phyloP scores from a whole-genome alignment of 2,888 invertebrate genomes.

The Athalia rosae region DNA sequence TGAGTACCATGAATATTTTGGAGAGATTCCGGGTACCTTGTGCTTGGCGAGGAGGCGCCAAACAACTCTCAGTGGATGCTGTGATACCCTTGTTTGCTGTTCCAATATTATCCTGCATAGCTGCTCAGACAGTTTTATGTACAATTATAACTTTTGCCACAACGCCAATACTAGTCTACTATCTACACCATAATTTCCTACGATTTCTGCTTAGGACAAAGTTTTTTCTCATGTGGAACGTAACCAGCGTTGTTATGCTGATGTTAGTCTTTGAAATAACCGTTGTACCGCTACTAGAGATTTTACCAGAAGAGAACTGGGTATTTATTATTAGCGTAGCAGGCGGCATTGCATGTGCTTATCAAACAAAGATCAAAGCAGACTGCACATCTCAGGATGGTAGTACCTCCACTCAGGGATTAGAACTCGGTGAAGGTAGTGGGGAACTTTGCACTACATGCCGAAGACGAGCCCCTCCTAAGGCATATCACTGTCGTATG shows the following conservation, averaged over 20 bases:
- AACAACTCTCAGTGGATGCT: constrained; percentile 70
- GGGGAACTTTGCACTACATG: constrained; percentile 78
- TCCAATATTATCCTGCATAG: constrained; percentile 66
- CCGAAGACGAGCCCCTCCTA: constrained; percentile 78
- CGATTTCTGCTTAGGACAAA: constrained; percentile 76
- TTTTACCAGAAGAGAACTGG: constrained; percentile 81
- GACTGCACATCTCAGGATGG: constrained; percentile 61
- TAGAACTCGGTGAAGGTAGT: constrained; percentile 66
- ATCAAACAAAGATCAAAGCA: constrained; percentile 67
- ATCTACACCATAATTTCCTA: constrained; percentile 68
- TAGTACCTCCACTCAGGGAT: constrained; percentile 55
- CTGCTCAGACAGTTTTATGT: constrained; percentile 67
- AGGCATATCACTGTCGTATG: constrained; percentile 87
- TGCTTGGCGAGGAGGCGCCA: constrained; percentile 67
- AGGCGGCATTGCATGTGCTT: constrained; percentile 73
- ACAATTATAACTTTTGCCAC: constrained; percentile 65
- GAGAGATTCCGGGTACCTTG: constrained; percentile 61
- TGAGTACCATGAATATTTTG: constrained; percentile 59
- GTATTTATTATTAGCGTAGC: constrained; percentile 75
- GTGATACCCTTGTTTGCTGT: constrained; percentile 68
- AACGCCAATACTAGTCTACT: constrained; percentile 68
- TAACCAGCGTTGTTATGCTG: constrained; percentile 81
- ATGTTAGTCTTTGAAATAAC: constrained; percentile 82
- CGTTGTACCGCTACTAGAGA: constrained; percentile 83
- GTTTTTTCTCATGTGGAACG: constrained; percentile 86